Evolutionary conservation across 2,113 vertebrate species (phyloP).

Genomic region (Spilogale gracilis): DNA sequence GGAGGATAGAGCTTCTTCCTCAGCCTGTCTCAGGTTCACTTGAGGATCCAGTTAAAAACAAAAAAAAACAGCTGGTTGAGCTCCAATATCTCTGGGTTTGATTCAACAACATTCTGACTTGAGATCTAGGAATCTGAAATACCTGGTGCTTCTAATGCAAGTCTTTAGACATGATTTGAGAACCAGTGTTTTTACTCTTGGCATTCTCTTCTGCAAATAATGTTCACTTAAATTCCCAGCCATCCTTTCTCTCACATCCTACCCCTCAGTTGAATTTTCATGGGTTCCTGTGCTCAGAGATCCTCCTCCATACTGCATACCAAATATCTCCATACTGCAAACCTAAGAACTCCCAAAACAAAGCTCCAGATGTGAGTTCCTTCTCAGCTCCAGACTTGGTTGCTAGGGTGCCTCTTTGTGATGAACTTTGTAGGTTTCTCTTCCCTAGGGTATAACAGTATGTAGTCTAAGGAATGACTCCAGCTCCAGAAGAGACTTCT

Average conservation of each 20-base stretch:
- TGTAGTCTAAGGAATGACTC: accelerated
- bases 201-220: not conserved
- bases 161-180: not conserved
- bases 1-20: not conserved
- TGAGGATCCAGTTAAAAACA: too few species aligned
- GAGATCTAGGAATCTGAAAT: not conserved
- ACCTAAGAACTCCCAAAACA: not conserved
- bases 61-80: not conserved
- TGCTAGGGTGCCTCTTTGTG: not conserved
- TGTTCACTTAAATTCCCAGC: not conserved
- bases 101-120: accelerated
- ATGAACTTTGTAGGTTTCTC: not conserved
- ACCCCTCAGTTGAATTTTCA: accelerated
- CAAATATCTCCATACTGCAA: too few species aligned
- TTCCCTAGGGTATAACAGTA: accelerated
- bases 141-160: not conserved
- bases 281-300: not conserved
- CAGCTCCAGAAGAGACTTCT: not conserved
- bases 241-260: not conserved
- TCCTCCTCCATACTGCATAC: accelerated
- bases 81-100: not conserved
- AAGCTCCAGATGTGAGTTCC: too few species aligned
- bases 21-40: not conserved
- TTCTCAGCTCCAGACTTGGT: not conserved
- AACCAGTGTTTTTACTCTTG: not conserved